phyloP scores from a whole-genome alignment of 2,113 vertebrate genomes.

The Nothoprocta perdicaria region DNA sequence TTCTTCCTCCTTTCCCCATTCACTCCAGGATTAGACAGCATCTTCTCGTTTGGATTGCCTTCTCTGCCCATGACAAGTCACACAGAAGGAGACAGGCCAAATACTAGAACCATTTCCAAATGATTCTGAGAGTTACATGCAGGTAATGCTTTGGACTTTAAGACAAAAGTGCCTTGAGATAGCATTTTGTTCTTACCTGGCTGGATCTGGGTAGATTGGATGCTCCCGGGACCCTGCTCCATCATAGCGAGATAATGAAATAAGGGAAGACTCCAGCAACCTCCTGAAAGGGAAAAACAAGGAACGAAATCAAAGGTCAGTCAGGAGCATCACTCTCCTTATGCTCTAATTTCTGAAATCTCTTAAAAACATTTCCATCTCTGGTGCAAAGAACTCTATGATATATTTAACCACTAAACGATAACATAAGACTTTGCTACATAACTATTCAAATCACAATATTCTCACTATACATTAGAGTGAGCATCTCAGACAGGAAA shows the following conservation, averaged over 20 bases:
- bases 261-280: conserved; percentile 94
- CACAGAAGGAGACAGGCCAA: not conserved
- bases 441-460: not conserved
- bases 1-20: not conserved
- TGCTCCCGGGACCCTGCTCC: conserved; percentile 96
- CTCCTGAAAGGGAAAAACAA: conserved; percentile 83
- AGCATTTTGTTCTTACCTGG: conserved; percentile 85
- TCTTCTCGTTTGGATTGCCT: not conserved
- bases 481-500: not conserved
- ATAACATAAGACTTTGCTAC: not conserved
- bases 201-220: conserved; percentile 97
- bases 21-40: not conserved
- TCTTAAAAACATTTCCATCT: not conserved
- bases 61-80: not conserved
- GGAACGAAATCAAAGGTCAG: conserved; percentile 63
- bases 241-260: conserved; percentile 96
- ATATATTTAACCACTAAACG: not conserved
- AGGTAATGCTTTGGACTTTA: not conserved
- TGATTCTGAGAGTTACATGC: not conserved
- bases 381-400: not conserved
- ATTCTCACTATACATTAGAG: not conserved
- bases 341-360: not conserved
- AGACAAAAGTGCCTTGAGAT: not conserved
- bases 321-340: conserved; percentile 1
- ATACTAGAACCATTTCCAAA: not conserved